Conservation (phyloP, 2,113 vertebrate species). For the Formicarius rufipectus region DNA sequence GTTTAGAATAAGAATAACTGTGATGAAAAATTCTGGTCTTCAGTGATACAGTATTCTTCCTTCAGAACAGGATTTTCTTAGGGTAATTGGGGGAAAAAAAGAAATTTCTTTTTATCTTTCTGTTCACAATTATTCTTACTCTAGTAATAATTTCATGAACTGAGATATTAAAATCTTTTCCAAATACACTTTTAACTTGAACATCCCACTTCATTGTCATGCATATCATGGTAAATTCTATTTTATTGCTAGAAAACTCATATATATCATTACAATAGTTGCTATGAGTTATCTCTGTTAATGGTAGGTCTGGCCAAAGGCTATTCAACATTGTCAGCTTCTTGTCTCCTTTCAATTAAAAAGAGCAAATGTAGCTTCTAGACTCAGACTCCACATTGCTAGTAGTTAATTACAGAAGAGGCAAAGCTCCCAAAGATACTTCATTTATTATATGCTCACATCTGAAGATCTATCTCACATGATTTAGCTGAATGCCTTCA, state of each 20-base stretch:
- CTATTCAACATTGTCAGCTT: background rate
- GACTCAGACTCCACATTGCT: background rate
- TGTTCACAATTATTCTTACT: background rate
- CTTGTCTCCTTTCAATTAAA: background rate
- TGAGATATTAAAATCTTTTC: background rate
- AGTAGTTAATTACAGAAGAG: background rate
- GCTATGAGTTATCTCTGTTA: background rate
- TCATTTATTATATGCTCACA: background rate
- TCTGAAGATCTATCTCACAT: background rate
- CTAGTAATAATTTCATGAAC: background rate
- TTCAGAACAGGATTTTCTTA: background rate
- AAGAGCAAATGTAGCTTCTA: background rate
- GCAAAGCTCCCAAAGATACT: background rate
- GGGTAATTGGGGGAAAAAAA: background rate
- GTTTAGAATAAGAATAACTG: background rate
- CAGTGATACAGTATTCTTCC: background rate
- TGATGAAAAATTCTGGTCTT: background rate
- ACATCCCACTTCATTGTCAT: background rate
- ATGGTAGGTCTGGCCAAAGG: background rate
- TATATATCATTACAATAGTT: background rate
- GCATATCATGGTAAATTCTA: background rate
- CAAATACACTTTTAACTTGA: background rate
- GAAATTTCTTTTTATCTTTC: background rate
- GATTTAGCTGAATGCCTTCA: background rate
- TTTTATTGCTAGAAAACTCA: background rate